Percentiles rank a stretch among this genome's conserved stretches.
Conservation (phyloP, 2,888 invertebrate species). For the Oasisia sp. region DNA sequence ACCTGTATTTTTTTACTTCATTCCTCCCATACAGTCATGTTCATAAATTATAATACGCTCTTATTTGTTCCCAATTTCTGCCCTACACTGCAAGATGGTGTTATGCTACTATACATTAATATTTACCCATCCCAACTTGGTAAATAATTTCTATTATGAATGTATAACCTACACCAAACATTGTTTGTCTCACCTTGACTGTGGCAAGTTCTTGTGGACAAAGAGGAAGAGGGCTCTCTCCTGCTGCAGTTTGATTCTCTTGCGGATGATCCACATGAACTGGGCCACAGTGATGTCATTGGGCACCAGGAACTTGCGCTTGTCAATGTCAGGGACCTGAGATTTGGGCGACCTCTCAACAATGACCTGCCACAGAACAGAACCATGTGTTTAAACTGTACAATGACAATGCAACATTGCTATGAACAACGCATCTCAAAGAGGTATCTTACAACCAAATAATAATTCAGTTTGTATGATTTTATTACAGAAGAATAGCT, state of each 20-base stretch:
- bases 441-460: neutral
- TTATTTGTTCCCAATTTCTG: too few relatives aligned
- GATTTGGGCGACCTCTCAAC: conserved; percentile 66
- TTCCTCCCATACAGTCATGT: too few relatives aligned
- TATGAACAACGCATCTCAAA: too few relatives aligned
- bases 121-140: too few relatives aligned
- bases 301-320: conserved; percentile 67
- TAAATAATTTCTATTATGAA: neutral
- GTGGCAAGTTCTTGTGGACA: conserved; percentile 66
- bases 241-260: conserved; percentile 66
- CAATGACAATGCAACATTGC: too few relatives aligned
- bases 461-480: neutral
- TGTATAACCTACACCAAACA: neutral
- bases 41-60: too few relatives aligned
- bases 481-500: neutral
- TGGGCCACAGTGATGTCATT: conserved; percentile 68
- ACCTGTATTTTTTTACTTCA: too few relatives aligned
- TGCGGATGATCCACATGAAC: conserved; percentile 69
- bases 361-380: conserved; percentile 61
- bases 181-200: conserved; percentile 62
- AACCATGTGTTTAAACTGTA: neutral
- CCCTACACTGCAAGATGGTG: too few relatives aligned
- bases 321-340: conserved; percentile 66
- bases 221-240: conserved; percentile 68
- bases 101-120: too few relatives aligned